These are phyloP conservation scores for Montipora efflorescens DNA, from an alignment of 64 coral and sea anemone genomes.

Conservation along the genomic window DNA sequence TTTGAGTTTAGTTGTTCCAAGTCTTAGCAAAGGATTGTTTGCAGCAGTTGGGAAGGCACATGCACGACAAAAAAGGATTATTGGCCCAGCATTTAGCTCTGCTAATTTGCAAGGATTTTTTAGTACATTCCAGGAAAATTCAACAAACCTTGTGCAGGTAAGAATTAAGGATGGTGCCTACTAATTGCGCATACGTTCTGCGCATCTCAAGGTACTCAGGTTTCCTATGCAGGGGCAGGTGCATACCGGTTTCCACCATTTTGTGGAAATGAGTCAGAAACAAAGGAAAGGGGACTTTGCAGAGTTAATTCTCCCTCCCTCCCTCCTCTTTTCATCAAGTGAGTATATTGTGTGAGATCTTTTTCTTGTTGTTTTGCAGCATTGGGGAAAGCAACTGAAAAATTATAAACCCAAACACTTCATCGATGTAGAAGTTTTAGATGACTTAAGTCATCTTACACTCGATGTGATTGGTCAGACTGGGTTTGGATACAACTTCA, in stretches of 20 bases:
- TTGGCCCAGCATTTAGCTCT: constrained; percentile 48
- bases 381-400: background rate
- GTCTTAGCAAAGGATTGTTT: constrained; percentile 38
- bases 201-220: no score
- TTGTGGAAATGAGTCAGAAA: no score
- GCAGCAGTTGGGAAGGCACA: constrained; percentile 35
- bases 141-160: constrained; percentile 40
- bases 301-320: no score
- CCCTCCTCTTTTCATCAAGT: no score
- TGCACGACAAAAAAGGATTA: constrained; percentile 26
- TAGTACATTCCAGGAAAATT: background rate
- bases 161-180: no score
- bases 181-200: no score
- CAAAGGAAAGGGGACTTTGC: no score
- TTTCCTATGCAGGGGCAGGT: no score
- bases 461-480: constrained; percentile 72
- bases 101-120: background rate
- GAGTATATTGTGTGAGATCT: background rate
- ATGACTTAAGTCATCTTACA: constrained; percentile 48
- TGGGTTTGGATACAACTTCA: constrained; percentile 79
- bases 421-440: background rate
- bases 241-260: no score
- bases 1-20: background rate
- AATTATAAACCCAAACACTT: background rate
- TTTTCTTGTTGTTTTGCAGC: background rate